Base-by-base conservation (phyloP, 2,113 vertebrate species). In the Pungitius pungitius region DNA sequence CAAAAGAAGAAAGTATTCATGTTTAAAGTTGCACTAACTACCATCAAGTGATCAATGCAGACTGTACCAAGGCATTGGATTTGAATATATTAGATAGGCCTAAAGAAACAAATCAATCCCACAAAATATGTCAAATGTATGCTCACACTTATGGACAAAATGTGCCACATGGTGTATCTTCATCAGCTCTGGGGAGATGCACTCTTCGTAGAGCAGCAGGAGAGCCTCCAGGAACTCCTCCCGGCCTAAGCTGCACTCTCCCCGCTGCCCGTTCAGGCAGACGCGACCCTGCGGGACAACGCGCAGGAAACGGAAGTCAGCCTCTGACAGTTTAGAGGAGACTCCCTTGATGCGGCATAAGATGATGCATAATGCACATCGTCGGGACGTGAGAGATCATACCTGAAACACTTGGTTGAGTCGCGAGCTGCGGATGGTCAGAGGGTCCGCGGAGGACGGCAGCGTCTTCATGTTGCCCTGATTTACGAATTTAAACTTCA, bases 131-230 rank as follows among this genome's bases (percentile, higher is more conserved):
- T 60, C 37, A 54, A 65, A 57, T 56, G 13, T 30, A 60, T 77
- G 89, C 96, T 95, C 93, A 99, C 98, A 96, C 84, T 99, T 99
- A 69, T 91, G 95, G 70, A 99, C 95, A 91, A 99, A 99, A 83
- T 91, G 95, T 88, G 93, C 94, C 66, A 99, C 95, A 0, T 96
- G 92, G 63, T 95, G 95, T 73, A 95, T 95, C 92, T 95, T 97
- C 97, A 97, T 96, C 47, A 97, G 94, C 78, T 95, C 85, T 0
- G 97, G 96, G 39, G 94, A 94, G 64, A 83, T 93, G 90, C 97
- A 99, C 88, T 99, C 97, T 82, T 97, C 94, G 84, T 96, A 96
- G 75, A 99, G 94, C 52, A 95, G 89, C 66, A 97, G 90, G 82
- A 99, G 91, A 82, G 96, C 95, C 82, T 98, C 97, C 72, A 99